phyloP scores from a whole-genome alignment of 2,113 vertebrate species.

The Tragelaphus scriptus region DNA sequence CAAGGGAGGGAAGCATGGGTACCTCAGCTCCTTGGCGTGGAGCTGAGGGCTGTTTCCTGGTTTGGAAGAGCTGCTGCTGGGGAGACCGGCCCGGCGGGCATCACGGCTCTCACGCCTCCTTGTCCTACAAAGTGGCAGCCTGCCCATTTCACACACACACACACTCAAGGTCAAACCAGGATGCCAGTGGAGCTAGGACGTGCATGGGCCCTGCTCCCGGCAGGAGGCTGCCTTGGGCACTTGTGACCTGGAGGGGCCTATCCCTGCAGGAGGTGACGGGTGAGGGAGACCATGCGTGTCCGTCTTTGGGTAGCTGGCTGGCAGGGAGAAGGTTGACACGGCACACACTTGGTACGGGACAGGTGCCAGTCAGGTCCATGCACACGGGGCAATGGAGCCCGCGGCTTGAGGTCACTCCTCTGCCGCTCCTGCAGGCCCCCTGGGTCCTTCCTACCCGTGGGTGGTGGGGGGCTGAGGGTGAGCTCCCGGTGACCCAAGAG shows the following conservation, averaged over 20 bases:
- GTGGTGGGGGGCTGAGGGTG: fast-evolving
- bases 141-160: neutral
- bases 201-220: fast-evolving
- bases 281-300: fast-evolving
- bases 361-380: fast-evolving
- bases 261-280: fast-evolving
- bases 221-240: neutral
- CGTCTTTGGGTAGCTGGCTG: neutral
- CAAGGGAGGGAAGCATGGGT: fast-evolving
- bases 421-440: neutral
- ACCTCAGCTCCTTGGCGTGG: neutral
- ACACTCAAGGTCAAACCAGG: neutral
- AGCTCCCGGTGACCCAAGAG: too few species aligned
- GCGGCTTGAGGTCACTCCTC: neutral
- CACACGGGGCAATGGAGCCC: fast-evolving
- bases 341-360: fast-evolving
- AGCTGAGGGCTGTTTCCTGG: neutral
- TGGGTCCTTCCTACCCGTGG: neutral
- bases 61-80: too few species aligned
- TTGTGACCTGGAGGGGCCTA: fast-evolving
- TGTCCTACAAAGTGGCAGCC: fast-evolving
- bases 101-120: neutral
- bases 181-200: neutral
- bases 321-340: neutral
- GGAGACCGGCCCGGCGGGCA: fast-evolving